phyloP scores from a whole-genome alignment of 2,888 invertebrate species.

The Dysmachus trigonus region DNA sequence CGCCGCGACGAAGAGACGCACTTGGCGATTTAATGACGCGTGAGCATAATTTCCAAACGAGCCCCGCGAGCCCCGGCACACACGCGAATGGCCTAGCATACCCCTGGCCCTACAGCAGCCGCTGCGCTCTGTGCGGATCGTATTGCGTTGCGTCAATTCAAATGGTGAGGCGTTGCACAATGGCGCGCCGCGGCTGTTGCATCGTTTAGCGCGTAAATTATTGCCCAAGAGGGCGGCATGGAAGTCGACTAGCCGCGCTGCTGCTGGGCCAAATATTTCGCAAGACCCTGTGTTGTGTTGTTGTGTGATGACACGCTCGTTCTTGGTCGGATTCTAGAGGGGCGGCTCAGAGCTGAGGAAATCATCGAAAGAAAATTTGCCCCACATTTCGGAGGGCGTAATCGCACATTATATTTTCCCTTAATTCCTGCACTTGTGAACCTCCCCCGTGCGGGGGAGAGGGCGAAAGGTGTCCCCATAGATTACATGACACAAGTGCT shows the following conservation, averaged over 20 bases:
- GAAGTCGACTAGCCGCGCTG: not conserved
- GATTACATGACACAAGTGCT: not conserved
- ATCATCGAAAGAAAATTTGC: not conserved
- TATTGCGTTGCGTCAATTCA: constrained; percentile 19
- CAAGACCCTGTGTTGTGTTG: not conserved
- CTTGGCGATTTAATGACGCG: constrained; percentile 18
- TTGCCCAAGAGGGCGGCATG: not conserved
- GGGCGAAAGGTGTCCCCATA: not conserved
- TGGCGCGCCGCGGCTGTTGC: not conserved
- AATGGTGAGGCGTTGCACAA: constrained; percentile 1
- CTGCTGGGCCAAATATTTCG: not conserved
- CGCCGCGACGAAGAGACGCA: not conserved
- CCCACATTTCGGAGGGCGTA: not conserved
- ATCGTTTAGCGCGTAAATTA: not conserved
- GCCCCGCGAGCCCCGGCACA: not conserved
- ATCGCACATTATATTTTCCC: not conserved
- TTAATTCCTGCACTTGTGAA: not conserved
- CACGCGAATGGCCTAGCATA: no score
- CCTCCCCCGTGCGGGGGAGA: not conserved
- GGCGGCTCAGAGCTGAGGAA: not conserved
- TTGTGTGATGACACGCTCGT: not conserved
- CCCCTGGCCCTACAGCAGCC: not conserved
- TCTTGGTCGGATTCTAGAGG: not conserved
- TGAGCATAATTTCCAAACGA: constrained; percentile 12
- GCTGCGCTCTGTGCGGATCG: not conserved